phyloP scores from a whole-genome alignment of 2,888 invertebrate genomes.

The Lasioglossum pauxillum region DNA sequence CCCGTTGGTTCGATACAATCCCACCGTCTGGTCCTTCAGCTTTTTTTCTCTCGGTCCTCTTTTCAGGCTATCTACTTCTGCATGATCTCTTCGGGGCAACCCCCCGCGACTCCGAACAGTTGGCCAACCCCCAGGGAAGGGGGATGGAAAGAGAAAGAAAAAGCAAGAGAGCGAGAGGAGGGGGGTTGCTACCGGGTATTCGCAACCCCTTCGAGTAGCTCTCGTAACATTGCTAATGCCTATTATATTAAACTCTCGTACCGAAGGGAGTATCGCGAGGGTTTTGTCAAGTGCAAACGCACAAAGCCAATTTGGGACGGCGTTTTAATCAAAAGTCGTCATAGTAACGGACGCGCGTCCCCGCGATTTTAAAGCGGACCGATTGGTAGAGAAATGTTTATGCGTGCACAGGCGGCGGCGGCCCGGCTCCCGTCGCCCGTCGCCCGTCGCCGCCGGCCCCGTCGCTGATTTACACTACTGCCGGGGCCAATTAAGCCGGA shows the following conservation, averaged over 20 bases:
- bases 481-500: conserved; percentile 50
- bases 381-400: conserved; percentile 30
- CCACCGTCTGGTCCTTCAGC: conserved; percentile 4
- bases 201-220: conserved; percentile 65
- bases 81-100: conserved; percentile 36
- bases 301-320: conserved; percentile 72
- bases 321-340: conserved; percentile 73
- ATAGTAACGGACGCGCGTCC: conserved; percentile 58
- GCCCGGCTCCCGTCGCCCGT: background rate
- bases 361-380: conserved; percentile 40
- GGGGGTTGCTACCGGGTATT: conserved; percentile 47
- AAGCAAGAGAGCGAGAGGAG: background rate
- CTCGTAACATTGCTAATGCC: conserved; percentile 70
- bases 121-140: conserved; percentile 55
- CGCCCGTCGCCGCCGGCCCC: background rate
- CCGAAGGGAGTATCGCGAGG: conserved; percentile 55
- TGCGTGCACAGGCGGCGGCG: background rate
- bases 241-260: conserved; percentile 68
- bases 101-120: conserved; percentile 61
- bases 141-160: background rate
- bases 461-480: conserved; percentile 32
- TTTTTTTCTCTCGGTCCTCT: conserved; percentile 2
- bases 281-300: conserved; percentile 70
- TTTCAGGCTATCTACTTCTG: conserved; percentile 16
- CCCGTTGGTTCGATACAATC: conserved; percentile 4